A percentile compares a stretch with the other conserved stretches of the same genome.
These are phyloP conservation scores for Ormyrus pomaceus DNA, from an alignment of 2,888 invertebrate genomes.

Conservation along the genomic window DNA sequence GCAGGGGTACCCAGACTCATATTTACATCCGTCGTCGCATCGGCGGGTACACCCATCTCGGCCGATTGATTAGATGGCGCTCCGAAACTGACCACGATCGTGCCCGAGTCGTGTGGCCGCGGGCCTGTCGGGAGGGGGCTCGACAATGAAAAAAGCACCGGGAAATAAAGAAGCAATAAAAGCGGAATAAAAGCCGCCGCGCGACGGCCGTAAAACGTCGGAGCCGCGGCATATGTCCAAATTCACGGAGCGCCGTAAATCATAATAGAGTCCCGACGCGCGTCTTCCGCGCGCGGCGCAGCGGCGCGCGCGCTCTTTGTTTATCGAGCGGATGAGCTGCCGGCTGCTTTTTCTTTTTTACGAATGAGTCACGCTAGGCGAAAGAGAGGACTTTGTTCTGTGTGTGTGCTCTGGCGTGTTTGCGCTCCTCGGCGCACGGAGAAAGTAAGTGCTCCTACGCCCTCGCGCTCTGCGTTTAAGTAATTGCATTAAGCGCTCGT, in stretches of 20 bases:
- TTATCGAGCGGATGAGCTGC: conserved; percentile 61
- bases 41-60: not conserved
- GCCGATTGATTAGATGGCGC: conserved; percentile 38
- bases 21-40: not conserved
- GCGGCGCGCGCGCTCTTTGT: conserved; percentile 52
- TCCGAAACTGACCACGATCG: too few species aligned
- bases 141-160: not conserved
- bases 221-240: conserved; percentile 35
- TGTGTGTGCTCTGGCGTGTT: not conserved
- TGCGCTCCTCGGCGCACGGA: conserved; percentile 9
- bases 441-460: not conserved
- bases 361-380: conserved; percentile 41
- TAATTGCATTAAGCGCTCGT: conserved; percentile 60
- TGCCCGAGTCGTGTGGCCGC: too few species aligned
- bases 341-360: conserved; percentile 23
- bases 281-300: not conserved
- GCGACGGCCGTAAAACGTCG: conserved; percentile 4
- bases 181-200: conserved; percentile 9
- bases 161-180: conserved; percentile 14
- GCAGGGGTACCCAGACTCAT: not conserved
- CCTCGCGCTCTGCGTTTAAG: conserved; percentile 60
- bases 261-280: conserved; percentile 58
- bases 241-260: conserved; percentile 60
- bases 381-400: too few species aligned
- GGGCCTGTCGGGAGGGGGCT: too few species aligned